Percentiles rank a stretch among this genome's conserved stretches.
Evolutionary conservation across 1,140 invertebrate species (phyloP).

Genomic region (Zaprionus camerounensis): DNA sequence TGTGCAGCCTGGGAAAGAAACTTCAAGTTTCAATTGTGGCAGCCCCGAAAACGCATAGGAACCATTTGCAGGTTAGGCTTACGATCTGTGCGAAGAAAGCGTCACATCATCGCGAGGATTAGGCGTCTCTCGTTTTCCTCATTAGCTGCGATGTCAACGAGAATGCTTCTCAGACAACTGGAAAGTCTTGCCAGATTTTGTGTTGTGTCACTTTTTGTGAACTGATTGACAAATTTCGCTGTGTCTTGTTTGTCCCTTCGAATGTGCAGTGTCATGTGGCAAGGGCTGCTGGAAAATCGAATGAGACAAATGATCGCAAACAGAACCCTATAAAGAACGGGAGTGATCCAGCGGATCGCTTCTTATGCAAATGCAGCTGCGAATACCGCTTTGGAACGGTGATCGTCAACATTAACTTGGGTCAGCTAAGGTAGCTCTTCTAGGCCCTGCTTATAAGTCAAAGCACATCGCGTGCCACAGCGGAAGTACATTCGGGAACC

Average conservation of each 20-base stretch:
- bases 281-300: constrained; percentile 22
- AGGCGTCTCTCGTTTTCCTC: constrained; percentile 29
- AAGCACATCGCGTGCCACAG: constrained; percentile 22
- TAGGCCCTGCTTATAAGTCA: constrained; percentile 41
- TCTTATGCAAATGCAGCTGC: constrained; percentile 12
- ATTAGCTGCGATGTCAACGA: constrained; percentile 40
- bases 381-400: not conserved
- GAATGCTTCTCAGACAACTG: constrained; percentile 46
- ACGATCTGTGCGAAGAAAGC: constrained; percentile 40
- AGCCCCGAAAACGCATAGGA: no score
- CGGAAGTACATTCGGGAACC: constrained; percentile 29
- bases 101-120: constrained; percentile 73
- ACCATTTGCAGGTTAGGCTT: constrained; percentile 26
- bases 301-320: constrained; percentile 43
- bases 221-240: constrained; percentile 49
- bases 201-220: constrained; percentile 44
- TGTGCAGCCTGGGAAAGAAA: constrained; percentile 52
- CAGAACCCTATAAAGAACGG: not conserved
- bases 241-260: constrained; percentile 17
- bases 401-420: not conserved
- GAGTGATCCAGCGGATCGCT: not conserved
- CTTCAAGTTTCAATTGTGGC: not conserved
- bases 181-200: constrained; percentile 33
- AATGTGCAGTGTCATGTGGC: constrained; percentile 36
- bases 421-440: not conserved